These are phyloP conservation scores for Pteronotus mesoamericanus DNA, from an alignment of 2,797 vertebrate genomes.

Conservation along the genomic window DNA sequence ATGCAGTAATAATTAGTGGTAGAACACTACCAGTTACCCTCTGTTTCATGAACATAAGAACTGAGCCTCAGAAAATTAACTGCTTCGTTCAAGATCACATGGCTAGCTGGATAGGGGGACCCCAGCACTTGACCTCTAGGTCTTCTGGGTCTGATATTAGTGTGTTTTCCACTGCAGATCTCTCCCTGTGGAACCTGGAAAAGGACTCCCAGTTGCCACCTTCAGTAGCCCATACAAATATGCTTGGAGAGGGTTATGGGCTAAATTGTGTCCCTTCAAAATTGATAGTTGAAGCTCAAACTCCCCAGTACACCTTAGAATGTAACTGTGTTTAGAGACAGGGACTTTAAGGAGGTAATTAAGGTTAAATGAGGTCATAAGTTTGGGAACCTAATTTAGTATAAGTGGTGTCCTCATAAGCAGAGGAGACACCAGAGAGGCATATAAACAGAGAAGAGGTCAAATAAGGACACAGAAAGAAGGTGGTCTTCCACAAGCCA, in stretches of 20 bases:
- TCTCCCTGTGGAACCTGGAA: neutral
- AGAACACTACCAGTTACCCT: neutral
- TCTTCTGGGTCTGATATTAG: neutral
- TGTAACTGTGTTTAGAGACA: neutral
- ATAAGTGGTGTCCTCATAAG: neutral
- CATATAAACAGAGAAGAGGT: neutral
- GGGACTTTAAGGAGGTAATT: neutral
- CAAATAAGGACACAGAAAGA: neutral
- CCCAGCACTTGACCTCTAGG: neutral
- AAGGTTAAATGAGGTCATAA: neutral
- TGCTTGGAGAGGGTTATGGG: neutral
- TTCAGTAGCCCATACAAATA: neutral
- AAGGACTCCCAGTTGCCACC: neutral
- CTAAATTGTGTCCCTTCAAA: neutral
- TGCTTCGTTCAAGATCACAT: neutral
- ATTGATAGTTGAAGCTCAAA: neutral
- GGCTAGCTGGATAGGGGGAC: neutral
- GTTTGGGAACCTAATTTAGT: neutral
- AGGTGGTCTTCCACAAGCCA: neutral
- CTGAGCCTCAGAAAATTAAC: neutral
- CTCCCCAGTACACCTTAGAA: neutral
- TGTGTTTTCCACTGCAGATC: neutral
- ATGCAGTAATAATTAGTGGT: neutral
- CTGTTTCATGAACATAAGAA: neutral
- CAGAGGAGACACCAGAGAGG: neutral